Evolutionary conservation across 2,888 invertebrate species (phyloP).

Genomic region (Drosophila neoperkinsi): DNA sequence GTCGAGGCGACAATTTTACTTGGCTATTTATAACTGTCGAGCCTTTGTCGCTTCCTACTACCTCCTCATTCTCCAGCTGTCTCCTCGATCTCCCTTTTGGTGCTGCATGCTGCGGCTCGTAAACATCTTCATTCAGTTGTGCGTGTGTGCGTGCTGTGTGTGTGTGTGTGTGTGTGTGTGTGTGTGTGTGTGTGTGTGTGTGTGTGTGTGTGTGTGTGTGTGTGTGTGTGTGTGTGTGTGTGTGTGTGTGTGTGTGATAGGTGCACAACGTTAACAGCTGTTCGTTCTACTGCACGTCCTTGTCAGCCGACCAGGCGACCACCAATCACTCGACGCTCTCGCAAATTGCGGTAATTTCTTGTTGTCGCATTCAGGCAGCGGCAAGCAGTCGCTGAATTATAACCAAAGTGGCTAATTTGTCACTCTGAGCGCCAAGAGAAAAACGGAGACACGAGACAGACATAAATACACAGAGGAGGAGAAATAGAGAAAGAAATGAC

Average conservation of each 20-base stretch:
- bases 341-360: slow-evolving; percentile 80
- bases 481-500: neutral
- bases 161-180: no score
- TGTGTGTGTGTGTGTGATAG: slow-evolving; percentile 28
- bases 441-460: slow-evolving; percentile 10
- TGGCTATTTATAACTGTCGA: slow-evolving; percentile 79
- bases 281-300: slow-evolving; percentile 29
- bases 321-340: slow-evolving; percentile 75
- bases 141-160: slow-evolving; percentile 1
- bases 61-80: neutral
- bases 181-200: no score
- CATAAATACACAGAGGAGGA: slow-evolving; percentile 14
- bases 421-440: slow-evolving; percentile 44
- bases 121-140: slow-evolving; percentile 65
- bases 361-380: slow-evolving; percentile 72
- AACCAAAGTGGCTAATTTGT: slow-evolving; percentile 78
- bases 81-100: neutral
- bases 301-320: slow-evolving; percentile 41
- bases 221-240: slow-evolving; percentile 6
- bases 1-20: slow-evolving; percentile 71
- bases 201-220: neutral
- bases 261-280: slow-evolving; percentile 51
- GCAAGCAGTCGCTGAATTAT: slow-evolving; percentile 69
- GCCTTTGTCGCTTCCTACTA: slow-evolving; percentile 29
- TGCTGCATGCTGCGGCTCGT: slow-evolving; percentile 20